These are phyloP conservation scores for Pelodiscus sinensis DNA, from an alignment of 2,113 vertebrate species.

Conservation along the genomic window DNA sequence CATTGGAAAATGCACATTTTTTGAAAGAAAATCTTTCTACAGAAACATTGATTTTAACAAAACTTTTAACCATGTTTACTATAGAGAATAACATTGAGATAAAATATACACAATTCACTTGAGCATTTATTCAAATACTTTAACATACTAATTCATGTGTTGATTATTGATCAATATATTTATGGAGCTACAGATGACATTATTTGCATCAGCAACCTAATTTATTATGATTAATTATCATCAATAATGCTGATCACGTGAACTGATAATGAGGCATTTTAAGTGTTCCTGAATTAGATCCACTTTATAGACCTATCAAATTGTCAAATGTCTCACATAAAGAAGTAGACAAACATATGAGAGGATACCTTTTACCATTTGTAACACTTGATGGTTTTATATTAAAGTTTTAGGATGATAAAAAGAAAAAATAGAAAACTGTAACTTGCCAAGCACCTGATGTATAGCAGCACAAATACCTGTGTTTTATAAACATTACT, in stretches of 20 bases:
- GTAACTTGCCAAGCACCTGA: neutral
- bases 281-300: neutral
- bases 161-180: neutral
- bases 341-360: neutral
- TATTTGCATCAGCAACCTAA: neutral
- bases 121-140: neutral
- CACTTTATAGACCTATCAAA: neutral
- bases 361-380: neutral
- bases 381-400: neutral
- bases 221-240: neutral
- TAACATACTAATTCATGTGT: neutral
- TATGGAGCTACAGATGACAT: neutral
- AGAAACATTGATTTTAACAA: neutral
- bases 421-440: neutral
- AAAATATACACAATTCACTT: neutral
- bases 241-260: neutral
- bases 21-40: neutral
- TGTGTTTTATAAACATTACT: neutral
- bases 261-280: neutral
- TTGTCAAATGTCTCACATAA: neutral
- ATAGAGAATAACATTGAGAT: neutral
- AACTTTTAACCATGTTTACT: neutral
- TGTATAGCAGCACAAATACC: neutral
- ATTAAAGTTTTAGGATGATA: neutral
- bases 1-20: neutral